Base-by-base conservation (phyloP, 1,140 invertebrate species). In the Bombus waltoni region DNA sequence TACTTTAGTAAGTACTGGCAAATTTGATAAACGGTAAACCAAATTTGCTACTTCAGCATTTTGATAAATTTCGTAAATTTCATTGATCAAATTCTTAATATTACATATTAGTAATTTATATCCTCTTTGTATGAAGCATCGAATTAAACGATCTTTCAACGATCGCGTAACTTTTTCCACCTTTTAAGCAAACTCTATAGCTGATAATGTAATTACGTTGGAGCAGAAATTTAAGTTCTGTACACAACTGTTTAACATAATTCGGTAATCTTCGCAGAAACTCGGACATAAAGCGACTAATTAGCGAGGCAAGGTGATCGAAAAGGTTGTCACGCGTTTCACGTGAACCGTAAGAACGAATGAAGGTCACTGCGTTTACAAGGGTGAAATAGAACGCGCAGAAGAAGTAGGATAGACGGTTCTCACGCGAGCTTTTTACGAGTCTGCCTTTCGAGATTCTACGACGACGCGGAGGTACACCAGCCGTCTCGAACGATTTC, bases 291-390 rank as follows among this genome's bases (percentile, higher is more conserved):
- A 76, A 76, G 6, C 35, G 74, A 22, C 11, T 76, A 76, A 76
- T 62, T 57, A 59, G 53, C 53, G 53, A 40, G 53, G 35, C 74
- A 59, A 62, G 35, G 47, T 47, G 15, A 76, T 76, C 53, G 74
- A 42, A 76, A 28, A 57, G 38, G 35, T 59, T 76, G 32, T 38
- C 74, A 40, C 74, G 74, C 74, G 38, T 40, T 62, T 76, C 35
- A 38, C 38, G 57, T 62, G 59, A 66, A 10, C 40, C 28, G 15
- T 15, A 35, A 40, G 10, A 35, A 47, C n/a, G 42, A 47, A 57
- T 28, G 73, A 44, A 78, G 77, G 76, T 85, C 57, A 18, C 53
- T 28, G 77, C 77, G 59, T 85, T 85, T 81, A 85, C 77, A 68
- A 80, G 57, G 53, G 68, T 22, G 47, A 53, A 53, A 22, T 53